phyloP scores from a whole-genome alignment of 2,797 vertebrate species.

The Melanogrammus aeglefinus region DNA sequence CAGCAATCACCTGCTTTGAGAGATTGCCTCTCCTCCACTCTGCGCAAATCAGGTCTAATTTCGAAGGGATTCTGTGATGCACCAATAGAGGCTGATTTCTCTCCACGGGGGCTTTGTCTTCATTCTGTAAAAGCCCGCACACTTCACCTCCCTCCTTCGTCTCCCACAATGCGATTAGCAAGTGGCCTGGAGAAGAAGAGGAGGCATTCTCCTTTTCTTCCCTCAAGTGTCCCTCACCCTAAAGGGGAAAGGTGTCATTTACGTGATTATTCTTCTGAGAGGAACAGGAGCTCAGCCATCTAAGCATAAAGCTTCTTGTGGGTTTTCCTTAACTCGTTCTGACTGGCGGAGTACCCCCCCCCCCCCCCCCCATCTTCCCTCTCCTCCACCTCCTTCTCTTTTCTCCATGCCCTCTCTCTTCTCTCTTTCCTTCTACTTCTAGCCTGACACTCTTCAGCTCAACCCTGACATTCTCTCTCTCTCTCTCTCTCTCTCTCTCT shows the following conservation, averaged over 20 bases:
- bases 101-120: background rate
- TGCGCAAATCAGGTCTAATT: background rate
- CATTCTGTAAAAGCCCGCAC: background rate
- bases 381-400: constrained; percentile 5
- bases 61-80: background rate
- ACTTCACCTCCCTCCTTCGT: constrained; percentile 3
- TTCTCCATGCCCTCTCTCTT: background rate
- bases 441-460: background rate
- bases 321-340: constrained; percentile 44
- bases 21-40: background rate
- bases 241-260: constrained; percentile 3
- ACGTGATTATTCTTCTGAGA: constrained; percentile 37
- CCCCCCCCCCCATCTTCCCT: constrained; percentile 1
- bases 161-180: background rate
- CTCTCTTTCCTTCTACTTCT: background rate
- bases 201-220: background rate
- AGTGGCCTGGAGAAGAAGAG: background rate
- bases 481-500: background rate
- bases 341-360: constrained; percentile 42
- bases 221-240: background rate
- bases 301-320: constrained; percentile 34
- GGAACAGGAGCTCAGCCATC: constrained; percentile 55
- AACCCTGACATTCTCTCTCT: background rate
- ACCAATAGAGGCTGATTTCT: background rate
- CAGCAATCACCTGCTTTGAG: background rate